Evolutionary conservation across 2,888 invertebrate genomes (phyloP).

Genomic region (Blastobasis adustella): DNA sequence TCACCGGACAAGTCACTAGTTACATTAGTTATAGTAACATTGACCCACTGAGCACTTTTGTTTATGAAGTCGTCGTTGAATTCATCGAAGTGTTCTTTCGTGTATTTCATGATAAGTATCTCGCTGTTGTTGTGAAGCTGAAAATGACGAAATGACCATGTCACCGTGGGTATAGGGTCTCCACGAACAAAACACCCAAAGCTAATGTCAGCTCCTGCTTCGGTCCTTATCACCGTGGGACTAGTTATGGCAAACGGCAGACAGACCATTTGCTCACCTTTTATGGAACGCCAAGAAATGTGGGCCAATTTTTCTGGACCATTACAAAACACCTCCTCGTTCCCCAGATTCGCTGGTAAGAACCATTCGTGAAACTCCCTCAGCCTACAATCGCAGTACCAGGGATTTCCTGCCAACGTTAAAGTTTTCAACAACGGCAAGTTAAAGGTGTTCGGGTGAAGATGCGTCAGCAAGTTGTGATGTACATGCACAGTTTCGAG

Average conservation of each 20-base stretch:
- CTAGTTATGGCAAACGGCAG: constrained; percentile 79
- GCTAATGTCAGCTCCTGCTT: constrained; percentile 87
- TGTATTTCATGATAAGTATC: constrained; percentile 42
- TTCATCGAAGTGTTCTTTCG: constrained; percentile 45
- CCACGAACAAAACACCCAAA: constrained; percentile 87
- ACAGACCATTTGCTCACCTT: constrained; percentile 86
- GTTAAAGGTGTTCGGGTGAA: constrained; percentile 69
- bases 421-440: constrained; percentile 81
- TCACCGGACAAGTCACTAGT: constrained; percentile 88
- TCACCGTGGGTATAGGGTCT: constrained; percentile 86
- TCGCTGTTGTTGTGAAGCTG: constrained; percentile 52
- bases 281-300: constrained; percentile 83
- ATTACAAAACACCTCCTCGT: constrained; percentile 81
- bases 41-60: constrained; percentile 81
- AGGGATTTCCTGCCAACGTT: constrained; percentile 88
- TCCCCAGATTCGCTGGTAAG: constrained; percentile 83
- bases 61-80: constrained; percentile 55
- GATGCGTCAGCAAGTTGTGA: constrained; percentile 83
- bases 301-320: constrained; percentile 80
- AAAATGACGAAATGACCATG: constrained; percentile 84
- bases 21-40: constrained; percentile 87
- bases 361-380: constrained; percentile 90
- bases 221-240: constrained; percentile 78
- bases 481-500: constrained; percentile 89
- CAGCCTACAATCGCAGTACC: constrained; percentile 92